A percentile compares a stretch with the other conserved stretches of the same genome.
Evolutionary conservation across 2,888 invertebrate species (phyloP).

Genomic region (Mesorhabditis spiculigera): DNA sequence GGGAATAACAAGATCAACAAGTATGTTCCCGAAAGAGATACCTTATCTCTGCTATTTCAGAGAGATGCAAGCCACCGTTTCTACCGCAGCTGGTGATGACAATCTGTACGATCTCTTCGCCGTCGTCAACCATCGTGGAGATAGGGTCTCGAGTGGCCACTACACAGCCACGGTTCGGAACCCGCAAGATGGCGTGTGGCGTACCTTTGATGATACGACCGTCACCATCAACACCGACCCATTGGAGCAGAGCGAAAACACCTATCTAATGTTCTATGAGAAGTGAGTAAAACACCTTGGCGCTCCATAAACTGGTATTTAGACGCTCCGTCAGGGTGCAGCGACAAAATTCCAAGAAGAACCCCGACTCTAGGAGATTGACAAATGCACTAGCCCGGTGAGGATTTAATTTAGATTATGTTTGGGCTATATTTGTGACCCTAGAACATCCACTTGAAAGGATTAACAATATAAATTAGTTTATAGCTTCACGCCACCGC

Average conservation of each 20-base stretch:
- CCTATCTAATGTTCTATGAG: neutral
- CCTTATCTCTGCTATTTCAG: neutral
- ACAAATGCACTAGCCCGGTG: neutral
- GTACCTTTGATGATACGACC: neutral
- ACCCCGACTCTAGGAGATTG: neutral
- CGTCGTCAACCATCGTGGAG: neutral
- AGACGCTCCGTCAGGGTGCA: neutral
- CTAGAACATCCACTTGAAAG: too few species aligned
- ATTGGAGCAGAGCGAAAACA: neutral
- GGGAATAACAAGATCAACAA: neutral
- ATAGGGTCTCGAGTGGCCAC: neutral
- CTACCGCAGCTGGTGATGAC: neutral
- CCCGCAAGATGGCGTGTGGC: neutral
- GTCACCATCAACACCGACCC: neutral
- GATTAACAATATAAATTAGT: too few species aligned
- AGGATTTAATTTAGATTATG: neutral
- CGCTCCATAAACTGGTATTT: neutral
- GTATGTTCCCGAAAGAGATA: neutral
- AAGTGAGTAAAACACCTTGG: neutral
- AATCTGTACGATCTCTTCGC: slow-evolving; percentile 3
- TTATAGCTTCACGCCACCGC: neutral
- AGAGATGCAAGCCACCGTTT: neutral
- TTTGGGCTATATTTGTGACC: too few species aligned
- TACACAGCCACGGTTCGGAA: neutral
- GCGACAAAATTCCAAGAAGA: slow-evolving; percentile 4